A percentile compares a stretch with the other conserved stretches of the same genome.
phyloP scores from a whole-genome alignment of 92 coral and sea anemone genomes.

The Umimayanthus chanpuru region DNA sequence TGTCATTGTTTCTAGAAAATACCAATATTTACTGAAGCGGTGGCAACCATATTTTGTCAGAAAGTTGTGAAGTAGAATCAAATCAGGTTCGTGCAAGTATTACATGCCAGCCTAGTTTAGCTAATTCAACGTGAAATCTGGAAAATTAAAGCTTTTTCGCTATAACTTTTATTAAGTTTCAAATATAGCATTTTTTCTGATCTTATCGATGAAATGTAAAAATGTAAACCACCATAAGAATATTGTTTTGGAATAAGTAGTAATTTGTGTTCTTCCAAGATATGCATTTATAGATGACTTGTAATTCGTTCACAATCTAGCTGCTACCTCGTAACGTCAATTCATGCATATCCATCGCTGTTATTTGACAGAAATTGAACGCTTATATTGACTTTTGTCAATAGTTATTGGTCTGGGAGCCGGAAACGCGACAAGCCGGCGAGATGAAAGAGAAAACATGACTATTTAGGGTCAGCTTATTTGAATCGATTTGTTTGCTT shows the following conservation, averaged over 20 bases:
- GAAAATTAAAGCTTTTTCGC: background rate
- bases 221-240: slow-evolving; percentile 10
- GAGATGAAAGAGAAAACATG: slow-evolving; percentile 27
- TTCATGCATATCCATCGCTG: slow-evolving; percentile 17
- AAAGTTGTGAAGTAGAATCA: slow-evolving; percentile 20
- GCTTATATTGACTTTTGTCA: slow-evolving; percentile 26
- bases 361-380: slow-evolving; percentile 30
- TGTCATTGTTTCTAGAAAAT: background rate
- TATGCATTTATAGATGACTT: slow-evolving; percentile 26
- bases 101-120: background rate
- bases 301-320: slow-evolving; percentile 21
- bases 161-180: background rate
- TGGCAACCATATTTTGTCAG: background rate
- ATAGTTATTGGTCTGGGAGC: slow-evolving; percentile 16
- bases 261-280: slow-evolving; percentile 31
- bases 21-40: slow-evolving; percentile 7
- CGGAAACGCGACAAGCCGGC: slow-evolving; percentile 42
- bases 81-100: background rate
- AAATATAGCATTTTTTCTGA: background rate
- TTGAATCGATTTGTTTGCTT: slow-evolving; percentile 39
- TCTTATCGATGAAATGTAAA: background rate
- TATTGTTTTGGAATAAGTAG: background rate
- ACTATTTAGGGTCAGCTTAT: slow-evolving; percentile 29
- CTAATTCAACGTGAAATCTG: background rate
- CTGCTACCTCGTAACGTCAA: slow-evolving; percentile 28